phyloP scores from a whole-genome alignment of 2,797 vertebrate species.

The Balearica regulorum region DNA sequence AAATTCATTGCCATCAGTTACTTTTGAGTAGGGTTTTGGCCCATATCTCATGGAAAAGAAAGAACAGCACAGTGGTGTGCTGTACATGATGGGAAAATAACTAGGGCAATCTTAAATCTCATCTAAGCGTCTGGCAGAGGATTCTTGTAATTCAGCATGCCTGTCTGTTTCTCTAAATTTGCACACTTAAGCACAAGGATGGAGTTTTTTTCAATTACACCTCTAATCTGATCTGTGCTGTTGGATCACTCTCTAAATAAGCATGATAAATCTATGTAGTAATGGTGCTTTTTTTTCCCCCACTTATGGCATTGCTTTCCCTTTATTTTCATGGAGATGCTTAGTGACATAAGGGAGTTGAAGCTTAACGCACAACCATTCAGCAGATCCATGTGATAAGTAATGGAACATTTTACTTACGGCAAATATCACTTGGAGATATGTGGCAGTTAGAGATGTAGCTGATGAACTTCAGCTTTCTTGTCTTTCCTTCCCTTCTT shows the following conservation, averaged over 20 bases:
- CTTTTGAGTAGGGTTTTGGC: neutral
- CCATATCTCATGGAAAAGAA: neutral
- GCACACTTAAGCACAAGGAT: accelerated
- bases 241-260: neutral
- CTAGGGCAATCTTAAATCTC: neutral
- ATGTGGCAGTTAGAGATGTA: neutral
- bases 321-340: neutral
- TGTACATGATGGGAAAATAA: neutral
- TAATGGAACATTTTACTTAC: neutral
- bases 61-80: neutral
- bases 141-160: neutral
- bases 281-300: neutral
- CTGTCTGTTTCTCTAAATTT: neutral
- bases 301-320: neutral
- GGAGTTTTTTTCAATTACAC: neutral
- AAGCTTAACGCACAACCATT: neutral
- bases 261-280: neutral
- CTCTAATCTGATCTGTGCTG: neutral
- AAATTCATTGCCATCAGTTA: neutral
- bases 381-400: neutral
- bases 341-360: neutral
- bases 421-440: neutral
- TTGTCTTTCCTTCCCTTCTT: neutral
- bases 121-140: neutral
- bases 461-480: neutral